Conservation (phyloP, 2,797 vertebrate genomes). For the Aulostomus chinensis region DNA sequence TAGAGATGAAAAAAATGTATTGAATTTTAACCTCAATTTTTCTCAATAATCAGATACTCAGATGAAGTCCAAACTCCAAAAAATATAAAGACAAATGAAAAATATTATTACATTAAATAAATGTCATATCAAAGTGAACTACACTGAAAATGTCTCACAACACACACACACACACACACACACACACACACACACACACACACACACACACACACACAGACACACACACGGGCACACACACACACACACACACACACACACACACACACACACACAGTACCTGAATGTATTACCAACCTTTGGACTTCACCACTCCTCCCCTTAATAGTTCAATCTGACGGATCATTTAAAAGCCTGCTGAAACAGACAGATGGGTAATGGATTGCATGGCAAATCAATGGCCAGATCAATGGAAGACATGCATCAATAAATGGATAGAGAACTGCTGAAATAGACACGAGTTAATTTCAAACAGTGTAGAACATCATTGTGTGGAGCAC, state of each 20-base stretch:
- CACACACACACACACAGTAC: conserved; percentile 5
- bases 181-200: background rate
- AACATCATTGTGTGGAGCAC: conserved; percentile 55
- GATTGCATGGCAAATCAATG: conserved; percentile 79
- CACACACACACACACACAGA: conserved; percentile 4
- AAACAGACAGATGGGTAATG: conserved; percentile 80
- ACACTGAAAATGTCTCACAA: conserved; percentile 5
- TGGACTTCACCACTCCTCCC: conserved; percentile 72
- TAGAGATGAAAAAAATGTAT: too few relatives aligned
- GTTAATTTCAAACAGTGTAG: conserved; percentile 54
- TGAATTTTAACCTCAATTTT: too few relatives aligned
- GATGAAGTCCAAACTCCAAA: background rate
- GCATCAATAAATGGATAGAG: conserved; percentile 80
- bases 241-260: conserved; percentile 8
- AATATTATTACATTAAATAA: background rate
- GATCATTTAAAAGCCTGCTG: conserved; percentile 79
- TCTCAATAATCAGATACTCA: too few relatives aligned
- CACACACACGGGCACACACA: conserved; percentile 5
- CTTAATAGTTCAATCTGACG: conserved; percentile 73
- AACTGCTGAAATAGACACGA: conserved; percentile 75
- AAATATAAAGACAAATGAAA: background rate
- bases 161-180: conserved; percentile 4
- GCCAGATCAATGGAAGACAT: conserved; percentile 74
- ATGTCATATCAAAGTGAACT: background rate
- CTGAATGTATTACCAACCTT: conserved; percentile 67